Evolutionary conservation across 2,797 vertebrate species (phyloP).

Genomic region (Menidia menidia): DNA sequence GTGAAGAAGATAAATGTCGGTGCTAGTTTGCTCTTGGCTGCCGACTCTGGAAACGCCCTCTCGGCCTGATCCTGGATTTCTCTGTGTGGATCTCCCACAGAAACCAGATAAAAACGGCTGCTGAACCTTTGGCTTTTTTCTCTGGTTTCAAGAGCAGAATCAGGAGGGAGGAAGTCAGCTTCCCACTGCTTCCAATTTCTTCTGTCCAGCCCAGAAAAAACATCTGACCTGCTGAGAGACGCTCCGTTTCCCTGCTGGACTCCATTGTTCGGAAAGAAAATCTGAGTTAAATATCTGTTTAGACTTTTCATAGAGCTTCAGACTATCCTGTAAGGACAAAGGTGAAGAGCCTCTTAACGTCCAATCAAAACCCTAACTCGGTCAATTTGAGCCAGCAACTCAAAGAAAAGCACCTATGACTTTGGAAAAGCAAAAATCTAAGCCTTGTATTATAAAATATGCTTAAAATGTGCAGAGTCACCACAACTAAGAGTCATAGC

Average conservation of each 20-base stretch:
- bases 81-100: neutral
- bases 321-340: too few relatives aligned
- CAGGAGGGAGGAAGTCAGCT: too few relatives aligned
- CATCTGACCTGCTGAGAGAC: too few relatives aligned
- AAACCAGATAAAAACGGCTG: neutral
- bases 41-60: neutral
- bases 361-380: neutral
- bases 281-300: too few relatives aligned
- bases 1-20: neutral
- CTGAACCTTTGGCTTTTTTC: neutral
- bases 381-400: neutral
- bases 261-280: too few relatives aligned
- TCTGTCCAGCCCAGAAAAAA: too few relatives aligned
- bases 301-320: too few relatives aligned
- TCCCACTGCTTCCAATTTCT: too few relatives aligned
- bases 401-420: conserved; percentile 3
- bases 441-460: conserved; percentile 25
- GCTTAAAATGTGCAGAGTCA: conserved; percentile 7
- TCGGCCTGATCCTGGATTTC: neutral
- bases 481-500: too few relatives aligned
- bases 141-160: too few relatives aligned
- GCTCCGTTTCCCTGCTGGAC: too few relatives aligned
- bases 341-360: too few relatives aligned
- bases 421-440: conserved; percentile 35
- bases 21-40: conserved; percentile 1